Base-by-base conservation (phyloP, 2,113 vertebrate genomes). In the Tamias sibiricus region DNA sequence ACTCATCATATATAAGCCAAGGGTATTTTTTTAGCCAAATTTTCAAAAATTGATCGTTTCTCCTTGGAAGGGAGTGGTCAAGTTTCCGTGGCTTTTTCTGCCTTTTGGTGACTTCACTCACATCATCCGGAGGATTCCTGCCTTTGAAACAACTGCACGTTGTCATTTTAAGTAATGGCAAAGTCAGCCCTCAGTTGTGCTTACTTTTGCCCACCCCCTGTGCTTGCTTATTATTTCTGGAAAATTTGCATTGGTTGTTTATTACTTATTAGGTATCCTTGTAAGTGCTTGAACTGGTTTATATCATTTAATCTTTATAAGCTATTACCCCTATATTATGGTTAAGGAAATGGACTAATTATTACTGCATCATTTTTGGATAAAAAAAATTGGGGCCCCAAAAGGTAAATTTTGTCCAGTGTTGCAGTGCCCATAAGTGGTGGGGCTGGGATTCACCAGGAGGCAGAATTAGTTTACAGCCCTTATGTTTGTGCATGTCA, bases 11-110 rank as follows among this genome's bases (percentile, higher is more conserved):
- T 49, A 98, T 96, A 85, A 99, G 97, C 98, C 98, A 98, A 9
- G 98, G 97, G 35, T 98, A 98, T 94, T 98, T 98, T 47, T 95
- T 98, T 49, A 99, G 93, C 98, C 98, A 98, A 88, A 98, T 98
- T 98, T 98, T 98, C 97, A 97, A 97, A 97, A 99, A 98, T 10
- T 96, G 98, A 44, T 14, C 62, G 71, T 94, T 98, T 87, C 42
- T 98, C 86, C 96, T 97, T 87, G 97, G 94, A 86, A 96, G 93
- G 88, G 96, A 95, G 42, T 1, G 81, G 79, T 98, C 95, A 95
- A 97, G 44, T 49, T 84, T 94, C 80, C 11, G 74, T 64, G 71
- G 88, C 28, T 92, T 97, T 96, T 97, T 97, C 59, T 64, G 89
- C 93, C 84, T 95, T 77, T 94, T 57, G 62, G 49, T 96, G 96